phyloP scores from a whole-genome alignment of 2,888 invertebrate genomes.

The Acleris cristana region DNA sequence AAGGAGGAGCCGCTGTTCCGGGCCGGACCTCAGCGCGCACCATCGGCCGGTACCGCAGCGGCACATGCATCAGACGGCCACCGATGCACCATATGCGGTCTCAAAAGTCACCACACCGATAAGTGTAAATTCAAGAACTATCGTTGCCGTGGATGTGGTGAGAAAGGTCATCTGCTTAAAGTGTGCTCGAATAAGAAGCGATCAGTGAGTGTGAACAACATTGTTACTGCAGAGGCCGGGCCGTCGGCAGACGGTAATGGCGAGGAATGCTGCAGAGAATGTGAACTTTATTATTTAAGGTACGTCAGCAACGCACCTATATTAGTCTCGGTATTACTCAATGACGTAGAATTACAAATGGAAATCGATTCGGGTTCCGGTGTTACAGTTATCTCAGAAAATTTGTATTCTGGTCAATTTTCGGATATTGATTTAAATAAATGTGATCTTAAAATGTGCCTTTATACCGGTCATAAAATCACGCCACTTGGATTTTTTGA shows the following conservation, averaged over 20 bases:
- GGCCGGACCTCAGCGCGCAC: constrained; percentile 1
- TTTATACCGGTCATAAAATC: too few species aligned
- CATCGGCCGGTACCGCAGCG: background rate
- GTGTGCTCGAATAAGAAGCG: constrained; percentile 16
- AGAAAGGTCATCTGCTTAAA: constrained; percentile 36
- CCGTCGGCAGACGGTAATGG: background rate
- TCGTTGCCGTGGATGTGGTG: constrained; percentile 30
- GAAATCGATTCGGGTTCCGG: constrained; percentile 32
- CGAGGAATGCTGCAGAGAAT: constrained; percentile 26
- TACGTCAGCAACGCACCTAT: constrained; percentile 27
- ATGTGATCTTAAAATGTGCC: too few species aligned
- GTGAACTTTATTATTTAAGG: constrained; percentile 33
- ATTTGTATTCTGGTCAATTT: too few species aligned
- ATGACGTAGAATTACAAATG: constrained; percentile 13
- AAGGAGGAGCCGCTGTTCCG: constrained; percentile 38
- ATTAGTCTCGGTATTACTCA: constrained; percentile 11
- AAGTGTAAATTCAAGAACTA: constrained; percentile 36
- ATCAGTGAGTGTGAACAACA: constrained; percentile 9
- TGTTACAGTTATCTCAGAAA: too few species aligned
- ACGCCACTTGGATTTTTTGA: constrained; percentile 11
- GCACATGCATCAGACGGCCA: constrained; percentile 1
- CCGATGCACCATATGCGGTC: constrained; percentile 32
- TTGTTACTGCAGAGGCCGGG: background rate
- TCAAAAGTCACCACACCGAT: constrained; percentile 25
- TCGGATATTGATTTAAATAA: too few species aligned